Evolutionary conservation across 2,113 vertebrate species (phyloP), one percentile per base, ranked within the genome.

Genomic region (Origma solitaria): DNA sequence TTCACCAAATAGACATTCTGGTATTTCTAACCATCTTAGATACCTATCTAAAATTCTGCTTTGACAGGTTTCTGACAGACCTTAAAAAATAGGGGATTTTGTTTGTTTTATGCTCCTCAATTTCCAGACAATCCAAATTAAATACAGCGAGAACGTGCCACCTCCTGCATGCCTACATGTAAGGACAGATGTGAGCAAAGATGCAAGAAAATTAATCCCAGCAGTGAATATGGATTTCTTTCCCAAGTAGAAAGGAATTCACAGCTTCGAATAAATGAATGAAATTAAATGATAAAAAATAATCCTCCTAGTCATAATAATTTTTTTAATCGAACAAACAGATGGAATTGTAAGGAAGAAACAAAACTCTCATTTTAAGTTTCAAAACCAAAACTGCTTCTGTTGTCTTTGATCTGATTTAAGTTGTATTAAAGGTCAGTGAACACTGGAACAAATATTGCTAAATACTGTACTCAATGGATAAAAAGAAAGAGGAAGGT

Each of bases 401-500:
- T 93, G 64, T 91, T 90, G 88, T 61, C 96, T 97, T 95, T 96
- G 49, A 97, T 97, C 80, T 94, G n/a, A 95, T 58, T 86, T 75
- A 85, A 58, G 62, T 49, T 60, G 42, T 17, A 95, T 57, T 72
- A 70, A 82, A 94, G 83, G 95, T 94, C 96, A 97, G 94, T 4
- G 89, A 96, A 95, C 80, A 92, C 49, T 35, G 91, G 87, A 94
- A 95, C 58, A 95, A 96, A 96, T 94, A 94, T 66, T 95, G 94
- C 84, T 90, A 93, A 97, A 95, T 66, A 84, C 27, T 89, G 75
- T 70, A 95, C 81, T 94, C 91, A 88, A 92, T 81, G 91, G 90
- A 86, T 90, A 94, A 94, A 95, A 88, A 92, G 82, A 96, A 96
- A 92, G 93, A 94, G 76, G 95, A 92, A 95, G 95, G 96, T 95